Percentiles rank a stretch among this genome's conserved stretches.
These are phyloP conservation scores for Oreochromis spilurus DNA, from an alignment of 2,113 vertebrate genomes.

Conservation along the genomic window DNA sequence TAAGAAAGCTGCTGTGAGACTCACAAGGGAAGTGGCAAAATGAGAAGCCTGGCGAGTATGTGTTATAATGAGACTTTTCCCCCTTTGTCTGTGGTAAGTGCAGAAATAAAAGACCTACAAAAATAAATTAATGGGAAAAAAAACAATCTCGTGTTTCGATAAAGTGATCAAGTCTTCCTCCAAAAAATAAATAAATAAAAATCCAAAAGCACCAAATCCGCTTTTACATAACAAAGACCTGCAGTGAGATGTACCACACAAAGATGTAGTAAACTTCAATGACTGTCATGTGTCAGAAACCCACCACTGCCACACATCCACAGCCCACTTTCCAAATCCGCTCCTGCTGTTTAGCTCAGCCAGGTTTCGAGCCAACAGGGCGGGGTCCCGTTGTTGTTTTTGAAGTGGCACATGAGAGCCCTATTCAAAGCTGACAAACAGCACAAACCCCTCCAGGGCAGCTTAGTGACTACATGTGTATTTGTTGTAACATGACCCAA, in stretches of 20 bases:
- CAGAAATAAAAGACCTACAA: neutral
- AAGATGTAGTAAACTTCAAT: neutral
- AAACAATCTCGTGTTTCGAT: neutral
- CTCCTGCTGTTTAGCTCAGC: conserved; percentile 11
- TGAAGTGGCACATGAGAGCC: conserved; percentile 32
- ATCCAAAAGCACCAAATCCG: neutral
- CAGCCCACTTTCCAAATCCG: conserved; percentile 1
- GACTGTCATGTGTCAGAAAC: neutral
- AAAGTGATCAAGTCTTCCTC: neutral
- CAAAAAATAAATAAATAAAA: neutral
- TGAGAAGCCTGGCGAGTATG: neutral
- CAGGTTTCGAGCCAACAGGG: neutral
- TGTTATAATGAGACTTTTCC: neutral
- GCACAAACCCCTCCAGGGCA: neutral
- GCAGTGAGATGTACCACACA: neutral
- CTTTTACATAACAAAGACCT: neutral
- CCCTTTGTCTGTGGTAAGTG: fast-evolving
- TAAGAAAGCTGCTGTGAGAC: neutral
- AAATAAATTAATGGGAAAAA: neutral
- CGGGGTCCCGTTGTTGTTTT: conserved; percentile 4
- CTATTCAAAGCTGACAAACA: neutral
- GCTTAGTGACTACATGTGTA: neutral
- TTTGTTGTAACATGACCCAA: conserved; percentile 27
- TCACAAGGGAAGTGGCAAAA: neutral
- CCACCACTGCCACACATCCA: neutral